Evolutionary conservation across 2,888 invertebrate genomes (phyloP).

Genomic region (Cosmia trapezina): DNA sequence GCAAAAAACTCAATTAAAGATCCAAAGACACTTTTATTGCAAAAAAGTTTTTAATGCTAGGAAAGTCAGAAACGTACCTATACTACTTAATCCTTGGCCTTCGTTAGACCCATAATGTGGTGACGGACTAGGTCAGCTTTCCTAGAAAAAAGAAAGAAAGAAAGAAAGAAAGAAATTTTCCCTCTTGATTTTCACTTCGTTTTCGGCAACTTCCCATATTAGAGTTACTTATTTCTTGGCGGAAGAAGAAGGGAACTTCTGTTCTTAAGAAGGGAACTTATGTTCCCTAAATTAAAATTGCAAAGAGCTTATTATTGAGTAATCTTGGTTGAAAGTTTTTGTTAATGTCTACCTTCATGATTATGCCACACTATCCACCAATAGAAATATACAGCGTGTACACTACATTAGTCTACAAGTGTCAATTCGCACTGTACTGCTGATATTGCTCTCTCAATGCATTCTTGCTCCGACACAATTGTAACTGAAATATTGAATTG

Average conservation of each 20-base stretch:
- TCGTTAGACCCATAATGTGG: neutral
- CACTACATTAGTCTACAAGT: constrained; percentile 23
- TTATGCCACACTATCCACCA: too few relatives aligned
- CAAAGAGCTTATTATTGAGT: neutral
- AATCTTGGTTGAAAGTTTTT: neutral
- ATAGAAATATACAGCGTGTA: constrained; percentile 14
- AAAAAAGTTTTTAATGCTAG: too few relatives aligned
- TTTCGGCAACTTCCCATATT: neutral
- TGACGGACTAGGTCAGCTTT: neutral
- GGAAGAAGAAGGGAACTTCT: neutral
- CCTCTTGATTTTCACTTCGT: neutral
- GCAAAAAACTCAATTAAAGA: too few relatives aligned
- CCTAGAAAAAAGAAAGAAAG: too few relatives aligned
- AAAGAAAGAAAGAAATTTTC: too few relatives aligned
- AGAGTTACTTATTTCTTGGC: neutral
- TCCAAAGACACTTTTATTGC: too few relatives aligned
- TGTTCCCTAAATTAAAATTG: constrained; percentile 1
- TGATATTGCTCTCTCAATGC: constrained; percentile 38
- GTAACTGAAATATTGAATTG: constrained; percentile 54
- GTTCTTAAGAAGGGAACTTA: neutral
- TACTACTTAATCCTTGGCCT: neutral
- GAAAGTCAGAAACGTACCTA: neutral
- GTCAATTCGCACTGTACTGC: constrained; percentile 15
- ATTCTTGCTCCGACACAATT: constrained; percentile 26
- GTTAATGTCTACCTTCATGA: too few relatives aligned